A percentile compares a stretch with the other conserved stretches of the same genome.
These are phyloP conservation scores for Gymnosoma rotundatum DNA, from an alignment of 2,888 invertebrate genomes.

Conservation along the genomic window DNA sequence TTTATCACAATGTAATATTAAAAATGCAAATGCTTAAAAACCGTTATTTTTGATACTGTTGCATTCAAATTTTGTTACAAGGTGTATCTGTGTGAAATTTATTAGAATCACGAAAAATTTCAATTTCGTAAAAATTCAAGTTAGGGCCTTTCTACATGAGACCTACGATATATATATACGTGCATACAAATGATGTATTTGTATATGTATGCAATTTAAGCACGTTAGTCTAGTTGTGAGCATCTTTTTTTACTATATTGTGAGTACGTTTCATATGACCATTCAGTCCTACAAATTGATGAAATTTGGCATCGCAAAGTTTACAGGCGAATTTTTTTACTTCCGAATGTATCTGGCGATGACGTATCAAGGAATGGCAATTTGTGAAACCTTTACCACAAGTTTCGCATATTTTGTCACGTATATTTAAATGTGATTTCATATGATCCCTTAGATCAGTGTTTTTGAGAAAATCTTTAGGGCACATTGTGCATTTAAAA, in stretches of 20 bases:
- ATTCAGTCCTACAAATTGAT: conserved; percentile 78
- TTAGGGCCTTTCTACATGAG: too few species aligned
- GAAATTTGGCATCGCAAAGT: conserved; percentile 76
- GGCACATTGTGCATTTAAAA: conserved; percentile 72
- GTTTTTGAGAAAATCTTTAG: conserved; percentile 75
- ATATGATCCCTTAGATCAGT: conserved; percentile 77
- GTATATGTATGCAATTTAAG: not conserved
- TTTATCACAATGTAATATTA: too few species aligned
- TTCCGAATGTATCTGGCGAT: conserved; percentile 77
- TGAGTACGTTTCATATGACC: conserved; percentile 79
- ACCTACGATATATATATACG: too few species aligned
- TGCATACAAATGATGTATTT: not conserved
- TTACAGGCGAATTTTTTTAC: conserved; percentile 78
- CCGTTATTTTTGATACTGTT: too few species aligned
- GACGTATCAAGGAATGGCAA: conserved; percentile 77
- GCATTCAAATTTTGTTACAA: too few species aligned
- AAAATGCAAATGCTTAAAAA: too few species aligned
- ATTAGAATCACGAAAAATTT: too few species aligned
- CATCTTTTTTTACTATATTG: conserved; percentile 71
- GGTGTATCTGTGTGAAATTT: too few species aligned
- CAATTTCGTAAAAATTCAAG: too few species aligned
- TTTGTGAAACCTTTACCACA: conserved; percentile 79
- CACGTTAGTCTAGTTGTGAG: conserved; percentile 1
- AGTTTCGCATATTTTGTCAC: conserved; percentile 77
- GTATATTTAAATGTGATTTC: conserved; percentile 77